phyloP scores from a whole-genome alignment of 2,888 invertebrate species.

The Busseola fusca region DNA sequence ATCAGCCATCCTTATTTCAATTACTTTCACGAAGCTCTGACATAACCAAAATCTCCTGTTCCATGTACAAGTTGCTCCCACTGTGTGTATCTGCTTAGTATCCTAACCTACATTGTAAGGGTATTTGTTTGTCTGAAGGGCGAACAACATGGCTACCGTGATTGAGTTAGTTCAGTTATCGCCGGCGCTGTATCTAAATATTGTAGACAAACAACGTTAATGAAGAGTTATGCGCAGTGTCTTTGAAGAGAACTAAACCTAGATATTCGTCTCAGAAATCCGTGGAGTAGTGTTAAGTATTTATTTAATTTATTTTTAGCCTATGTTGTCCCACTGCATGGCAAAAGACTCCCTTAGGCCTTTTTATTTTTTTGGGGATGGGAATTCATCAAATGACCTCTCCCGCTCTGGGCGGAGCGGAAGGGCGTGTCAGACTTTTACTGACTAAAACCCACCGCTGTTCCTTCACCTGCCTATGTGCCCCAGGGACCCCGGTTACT shows the following conservation, averaged over 20 bases:
- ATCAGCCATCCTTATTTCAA: too few relatives aligned
- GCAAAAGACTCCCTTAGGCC: background rate
- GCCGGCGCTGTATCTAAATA: slow-evolving; percentile 32
- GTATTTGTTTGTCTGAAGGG: slow-evolving; percentile 35
- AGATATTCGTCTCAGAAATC: background rate
- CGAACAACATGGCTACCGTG: slow-evolving; percentile 34
- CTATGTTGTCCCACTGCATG: background rate
- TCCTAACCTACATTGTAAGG: slow-evolving; percentile 22
- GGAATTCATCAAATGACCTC: too few relatives aligned
- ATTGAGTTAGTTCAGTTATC: slow-evolving; percentile 47
- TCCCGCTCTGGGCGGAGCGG: too few relatives aligned
- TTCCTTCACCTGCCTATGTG: too few relatives aligned
- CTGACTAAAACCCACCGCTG: too few relatives aligned
- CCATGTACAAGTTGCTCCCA: slow-evolving; percentile 4
- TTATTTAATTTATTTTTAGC: background rate
- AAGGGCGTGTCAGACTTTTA: too few relatives aligned
- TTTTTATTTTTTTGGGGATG: too few relatives aligned
- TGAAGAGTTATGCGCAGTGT: slow-evolving; percentile 3
- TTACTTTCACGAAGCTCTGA: background rate
- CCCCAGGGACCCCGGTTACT: too few relatives aligned
- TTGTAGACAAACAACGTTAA: slow-evolving; percentile 24
- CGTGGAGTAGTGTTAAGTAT: background rate
- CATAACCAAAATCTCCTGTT: background rate
- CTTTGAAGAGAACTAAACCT: background rate
- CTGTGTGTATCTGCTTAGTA: background rate